Evolutionary conservation across 2,888 invertebrate species (phyloP), one percentile per base, ranked within the genome.

Genomic region (Caenorhabditis afra): DNA sequence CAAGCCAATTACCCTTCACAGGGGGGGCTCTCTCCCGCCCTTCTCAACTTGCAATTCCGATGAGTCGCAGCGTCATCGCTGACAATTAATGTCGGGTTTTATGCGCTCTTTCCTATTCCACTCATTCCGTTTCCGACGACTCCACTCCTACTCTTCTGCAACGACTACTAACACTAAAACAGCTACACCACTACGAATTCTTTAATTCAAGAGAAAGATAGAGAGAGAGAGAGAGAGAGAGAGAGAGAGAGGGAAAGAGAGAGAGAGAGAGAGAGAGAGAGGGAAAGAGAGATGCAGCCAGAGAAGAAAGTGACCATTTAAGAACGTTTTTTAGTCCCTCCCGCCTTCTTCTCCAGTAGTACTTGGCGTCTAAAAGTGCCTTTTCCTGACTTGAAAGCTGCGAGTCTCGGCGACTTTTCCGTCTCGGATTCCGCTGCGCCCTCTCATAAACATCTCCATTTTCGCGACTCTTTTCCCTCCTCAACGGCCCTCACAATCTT

Each of bases 31-130:
- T 14, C n/a, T 20, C 52, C 29, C 12, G 35, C 49, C n/a, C 14
- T 50, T 61, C 71, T 71, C 71, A 71, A 71, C 71, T 71, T 71
- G 71, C 71, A 64, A 55, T 70, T 70, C 70, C 68, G 68, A 68
- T 68, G 68, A 68, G 68, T 59, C 20, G 29, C 65, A 35, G 52
- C 71, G 70, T 70, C 73, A 73, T 73, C 73, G 58, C 73, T 73
- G 73, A 73, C 73, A 73, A 73, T 73, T 73, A 64, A 73, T 73
- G 73, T 65, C 73, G 73, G 47, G 73, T 73, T 73, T 73, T 73
- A 73, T 73, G 73, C 73, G 64, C 57, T 61, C 52, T 45, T 68
- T 68, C 68, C 68, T 68, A 61, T 71, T 71, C 73, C 50, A 73
- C 73, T 73, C 64, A 73, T 73, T 65, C 50, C 16, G 53, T 49